Base-by-base conservation (phyloP, 2,888 invertebrate genomes). In the Eremobia ochroleuca region DNA sequence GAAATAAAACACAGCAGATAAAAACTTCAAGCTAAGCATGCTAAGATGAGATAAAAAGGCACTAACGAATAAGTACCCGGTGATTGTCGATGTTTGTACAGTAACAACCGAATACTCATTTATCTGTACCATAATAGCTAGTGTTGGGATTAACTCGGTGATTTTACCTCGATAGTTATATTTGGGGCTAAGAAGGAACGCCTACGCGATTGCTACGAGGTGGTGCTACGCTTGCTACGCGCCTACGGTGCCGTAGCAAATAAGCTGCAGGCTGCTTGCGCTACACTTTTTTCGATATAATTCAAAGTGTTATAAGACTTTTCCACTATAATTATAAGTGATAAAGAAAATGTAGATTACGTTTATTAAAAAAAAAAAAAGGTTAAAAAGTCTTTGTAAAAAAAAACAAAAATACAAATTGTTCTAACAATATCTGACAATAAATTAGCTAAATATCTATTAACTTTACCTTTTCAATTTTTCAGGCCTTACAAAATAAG, bases 21-120 rank as follows among this genome's bases (percentile, higher is more conserved):
- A 68, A 66, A 66, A 64, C 49, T 76, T 43, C n/a, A 69, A 58
- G 25, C 37, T 69, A 34, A 75, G 49, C 64, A 58, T 61, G 72
- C 61, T 62, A 76, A 85, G 69, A 69, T 61, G 31, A 83, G 83
- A 85, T 85, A 76, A 76, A 83, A 81, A 58, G 31, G 70, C 46
- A 76, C 31, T 81, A 81, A 76, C 82, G 70, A 81, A 85, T 83
- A 81, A 83, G 62, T 85, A 64, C 62, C 62, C 62, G 69, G 15
- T 59, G 73, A 70, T 85, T 81, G 72, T 65, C 75, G 65, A 85
- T 81, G 70, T 81, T 59, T 18, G 49, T 69, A 72, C 58, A 76
- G 72, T 76, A 76, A 81, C 66, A 83, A 76, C 67, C 58, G 65
- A 81, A 81, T 71, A 76, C 77, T 81, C 73, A 76, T 85, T 76